Evolutionary conservation across 2,797 vertebrate species (phyloP), one percentile per base, ranked within the genome.

Genomic region (Linurgus olivaceus): DNA sequence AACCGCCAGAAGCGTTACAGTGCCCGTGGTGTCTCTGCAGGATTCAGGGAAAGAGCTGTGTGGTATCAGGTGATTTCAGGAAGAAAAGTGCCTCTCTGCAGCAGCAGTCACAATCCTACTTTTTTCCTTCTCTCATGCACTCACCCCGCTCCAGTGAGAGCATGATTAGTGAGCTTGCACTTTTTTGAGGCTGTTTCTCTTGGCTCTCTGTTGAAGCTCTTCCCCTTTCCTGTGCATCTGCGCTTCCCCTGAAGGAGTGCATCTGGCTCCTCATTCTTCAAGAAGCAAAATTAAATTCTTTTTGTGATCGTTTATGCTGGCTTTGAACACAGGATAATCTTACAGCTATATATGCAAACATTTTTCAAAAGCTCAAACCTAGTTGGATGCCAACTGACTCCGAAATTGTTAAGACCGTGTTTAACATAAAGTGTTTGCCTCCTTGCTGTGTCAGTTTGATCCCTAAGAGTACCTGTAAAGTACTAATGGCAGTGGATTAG

Each of bases 121-220:
- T 63, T 66, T 86, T 81, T 20, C 6, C 8, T 80, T 23, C 14
- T 52, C 9, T 80, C 28, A 10, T 47, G 40, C 11, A 12, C 5
- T 76, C 26, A 35, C 20, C 3, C 3, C 1, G 0, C 6, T 33
- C 37, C 29, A 71, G 15, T 17, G 24, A 62, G 0, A 70, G 6
- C 23, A 55, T 20, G n/a, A 45, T 18, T 44, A 35, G 20, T 52
- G 75, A 80, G 6, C 5, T 65, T 1, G 3, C 37, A 44, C 5
- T 24, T 25, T 28, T 40, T 42, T 50, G 40, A n/a, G 7, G 2
- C 42, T 68, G 6, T 61, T 75, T 68, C 31, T 48, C 26, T 33
- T 73, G 31, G 7, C 10, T 50, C 17, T 80, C 21, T 68, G 4
- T 75, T 52, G 74, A 87, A 93, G n/a, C 18, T 78, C 33, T 72